Evolutionary conservation across 2,113 vertebrate species (phyloP), one percentile per base, ranked within the genome.

Genomic region (Edolisoma coerulescens): DNA sequence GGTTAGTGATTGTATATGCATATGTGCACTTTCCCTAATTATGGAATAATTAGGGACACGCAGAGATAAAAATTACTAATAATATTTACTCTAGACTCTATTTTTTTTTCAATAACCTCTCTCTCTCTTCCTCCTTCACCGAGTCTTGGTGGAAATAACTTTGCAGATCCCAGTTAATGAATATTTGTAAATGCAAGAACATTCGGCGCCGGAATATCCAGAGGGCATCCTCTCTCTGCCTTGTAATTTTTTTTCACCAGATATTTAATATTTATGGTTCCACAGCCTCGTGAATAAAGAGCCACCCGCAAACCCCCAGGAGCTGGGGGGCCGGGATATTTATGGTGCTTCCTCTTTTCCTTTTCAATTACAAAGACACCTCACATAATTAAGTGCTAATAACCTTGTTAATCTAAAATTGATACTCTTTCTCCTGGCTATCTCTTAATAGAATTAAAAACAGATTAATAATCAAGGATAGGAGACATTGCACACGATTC

Each of bases 311-410:
- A 77, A 73, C 79, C 95, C 95, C 84, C 84, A 84, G 93, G 95
- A 97, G 93, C 91, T 74, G 44, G 9, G 87, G 87, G 90, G 63
- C 89, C 54, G 60, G 88, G 94, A 90, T 89, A 84, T 95, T 97
- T 89, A 89, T 56, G 90, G 95, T 1, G 45, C 86, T 95, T 87
- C 88, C 76, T 86, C 94, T 96, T 96, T 93, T 80, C 69, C 92
- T 97, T 97, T 98, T 96, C 96, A 98, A 96, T 97, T 97, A 96
- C 88, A 92, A 69, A 87, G 97, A 91, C 91, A 96, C 95, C 93
- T 91, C 94, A 92, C 94, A 78, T 97, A 97, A 97, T 97, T 92
- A 97, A 97, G 94, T 96, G 95, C 96, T 98, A 97, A 97, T 97
- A 97, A 97, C 95, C 94, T 96, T 96, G 97, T 97, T 98, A 95